phyloP scores from a whole-genome alignment of 2,797 vertebrate genomes.

The Acanthiza pusilla region DNA sequence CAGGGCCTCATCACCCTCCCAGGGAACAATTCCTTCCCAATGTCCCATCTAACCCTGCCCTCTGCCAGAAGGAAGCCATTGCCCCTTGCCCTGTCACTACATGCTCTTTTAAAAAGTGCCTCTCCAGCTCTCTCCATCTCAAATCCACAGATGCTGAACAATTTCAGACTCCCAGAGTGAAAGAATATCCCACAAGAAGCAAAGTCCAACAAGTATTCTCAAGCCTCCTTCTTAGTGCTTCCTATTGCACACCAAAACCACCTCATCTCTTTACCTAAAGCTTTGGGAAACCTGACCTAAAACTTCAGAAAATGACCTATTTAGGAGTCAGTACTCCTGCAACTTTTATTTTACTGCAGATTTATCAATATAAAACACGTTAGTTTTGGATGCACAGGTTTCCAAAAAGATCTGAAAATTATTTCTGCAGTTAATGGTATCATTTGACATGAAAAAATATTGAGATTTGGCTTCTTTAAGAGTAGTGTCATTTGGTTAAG shows the following conservation, averaged over 20 bases:
- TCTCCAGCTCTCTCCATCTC: neutral
- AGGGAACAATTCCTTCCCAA: neutral
- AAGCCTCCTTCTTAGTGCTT: neutral
- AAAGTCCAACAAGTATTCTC: neutral
- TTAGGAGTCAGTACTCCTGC: neutral
- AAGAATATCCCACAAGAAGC: neutral
- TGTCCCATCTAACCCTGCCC: rapidly evolving
- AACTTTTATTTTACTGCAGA: neutral
- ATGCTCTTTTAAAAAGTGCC: neutral
- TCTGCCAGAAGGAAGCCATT: neutral
- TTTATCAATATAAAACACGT: neutral
- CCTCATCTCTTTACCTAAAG: neutral
- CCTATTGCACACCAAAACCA: neutral
- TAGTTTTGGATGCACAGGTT: neutral
- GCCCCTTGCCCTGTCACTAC: neutral
- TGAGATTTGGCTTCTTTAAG: neutral
- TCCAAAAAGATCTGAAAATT: neutral
- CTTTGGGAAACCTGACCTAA: neutral
- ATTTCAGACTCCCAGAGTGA: neutral
- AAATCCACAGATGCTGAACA: neutral
- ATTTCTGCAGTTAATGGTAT: neutral
- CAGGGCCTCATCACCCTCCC: neutral
- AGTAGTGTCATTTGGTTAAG: neutral
- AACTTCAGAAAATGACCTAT: neutral
- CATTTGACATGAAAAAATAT: rapidly evolving